Conservation (phyloP, 1,140 invertebrate species). For the Papilio glaucus region DNA sequence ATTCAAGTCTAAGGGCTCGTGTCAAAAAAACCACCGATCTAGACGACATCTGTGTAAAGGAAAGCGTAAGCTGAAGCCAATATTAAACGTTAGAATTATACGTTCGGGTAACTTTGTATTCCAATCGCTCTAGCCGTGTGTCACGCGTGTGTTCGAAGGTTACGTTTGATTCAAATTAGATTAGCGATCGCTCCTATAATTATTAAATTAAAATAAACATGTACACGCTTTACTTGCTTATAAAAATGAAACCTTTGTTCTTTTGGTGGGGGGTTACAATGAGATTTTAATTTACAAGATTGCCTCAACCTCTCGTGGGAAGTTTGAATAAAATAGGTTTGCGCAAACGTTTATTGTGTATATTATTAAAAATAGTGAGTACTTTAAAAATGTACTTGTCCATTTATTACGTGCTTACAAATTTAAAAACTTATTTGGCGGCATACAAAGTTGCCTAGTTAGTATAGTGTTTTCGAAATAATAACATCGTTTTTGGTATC, state of each 20-base stretch:
- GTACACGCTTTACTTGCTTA: neutral
- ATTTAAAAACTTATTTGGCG: neutral
- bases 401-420: neutral
- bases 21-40: too few species aligned
- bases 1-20: too few species aligned
- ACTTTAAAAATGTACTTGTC: neutral
- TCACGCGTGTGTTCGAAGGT: constrained; percentile 6
- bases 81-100: neutral
- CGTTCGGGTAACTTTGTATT: neutral
- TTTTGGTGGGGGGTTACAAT: neutral
- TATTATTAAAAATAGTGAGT: neutral
- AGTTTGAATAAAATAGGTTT: constrained; percentile 6
- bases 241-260: neutral
- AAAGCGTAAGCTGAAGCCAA: neutral
- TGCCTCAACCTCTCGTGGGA: constrained; percentile 20
- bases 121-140: neutral
- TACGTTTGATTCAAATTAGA: constrained; percentile 7
- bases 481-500: too few species aligned
- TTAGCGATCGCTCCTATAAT: neutral
- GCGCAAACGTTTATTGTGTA: neutral
- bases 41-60: neutral
- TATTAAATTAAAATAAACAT: constrained; percentile 16
- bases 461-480: too few species aligned
- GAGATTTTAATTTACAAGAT: constrained; percentile 20
- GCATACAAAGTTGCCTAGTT: neutral